phyloP scores from a whole-genome alignment of 2,888 invertebrate species.

The Leucophenga montana region DNA sequence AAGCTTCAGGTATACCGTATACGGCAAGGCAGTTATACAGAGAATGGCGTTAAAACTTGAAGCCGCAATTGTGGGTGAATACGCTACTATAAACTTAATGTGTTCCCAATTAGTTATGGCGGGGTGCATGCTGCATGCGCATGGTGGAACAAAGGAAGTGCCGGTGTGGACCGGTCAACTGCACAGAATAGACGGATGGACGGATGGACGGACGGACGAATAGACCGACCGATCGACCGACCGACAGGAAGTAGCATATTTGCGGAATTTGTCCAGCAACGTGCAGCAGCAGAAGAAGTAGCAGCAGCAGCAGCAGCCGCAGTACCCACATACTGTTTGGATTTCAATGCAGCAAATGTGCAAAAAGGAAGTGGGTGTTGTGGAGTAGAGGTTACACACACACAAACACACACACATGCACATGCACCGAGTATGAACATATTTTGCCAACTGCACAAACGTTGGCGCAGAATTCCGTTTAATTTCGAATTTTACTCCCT shows the following conservation, averaged over 20 bases:
- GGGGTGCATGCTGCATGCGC: too few species aligned
- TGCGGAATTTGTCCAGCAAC: constrained; percentile 15
- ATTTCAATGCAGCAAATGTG: constrained; percentile 45
- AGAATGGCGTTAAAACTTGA: constrained; percentile 12
- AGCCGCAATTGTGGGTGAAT: constrained; percentile 8
- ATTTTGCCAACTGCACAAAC: constrained; percentile 15
- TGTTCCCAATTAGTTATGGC: too few species aligned
- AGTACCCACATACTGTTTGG: constrained; percentile 19
- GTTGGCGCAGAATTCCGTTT: constrained; percentile 1
- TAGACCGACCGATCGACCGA: too few species aligned
- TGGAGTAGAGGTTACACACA: constrained; percentile 45
- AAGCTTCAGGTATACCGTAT: neutral
- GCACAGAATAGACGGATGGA: too few species aligned
- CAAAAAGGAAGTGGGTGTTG: constrained; percentile 45
- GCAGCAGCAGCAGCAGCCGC: constrained; percentile 12
- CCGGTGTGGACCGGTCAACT: neutral
- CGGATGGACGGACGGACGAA: too few species aligned
- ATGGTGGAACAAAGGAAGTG: constrained; percentile 12
- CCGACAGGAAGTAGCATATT: constrained; percentile 13
- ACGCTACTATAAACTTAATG: too few species aligned
- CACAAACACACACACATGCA: constrained; percentile 11
- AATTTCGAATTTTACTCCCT: too few species aligned
- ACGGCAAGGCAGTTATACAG: neutral
- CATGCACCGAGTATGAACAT: neutral
- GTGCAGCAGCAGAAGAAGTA: neutral